phyloP scores from a whole-genome alignment of 2,797 vertebrate species.

The Serranus cabrilla region DNA sequence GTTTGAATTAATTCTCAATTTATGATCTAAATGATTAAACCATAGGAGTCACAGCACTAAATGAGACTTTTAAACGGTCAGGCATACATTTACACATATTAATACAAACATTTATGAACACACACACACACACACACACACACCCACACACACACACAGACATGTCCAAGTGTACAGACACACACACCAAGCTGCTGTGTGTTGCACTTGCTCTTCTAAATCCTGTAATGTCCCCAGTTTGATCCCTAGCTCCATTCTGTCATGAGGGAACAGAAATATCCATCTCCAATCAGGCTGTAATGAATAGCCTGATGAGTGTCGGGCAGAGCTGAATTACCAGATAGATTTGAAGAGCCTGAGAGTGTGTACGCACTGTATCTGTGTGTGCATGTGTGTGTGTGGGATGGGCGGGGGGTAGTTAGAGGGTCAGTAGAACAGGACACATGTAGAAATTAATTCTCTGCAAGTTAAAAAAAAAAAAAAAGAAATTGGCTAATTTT shows the following conservation, averaged over 20 bases:
- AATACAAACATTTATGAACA: conserved; percentile 70
- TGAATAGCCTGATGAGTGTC: conserved; percentile 84
- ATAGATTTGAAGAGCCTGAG: conserved; percentile 71
- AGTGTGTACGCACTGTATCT: conserved; percentile 33
- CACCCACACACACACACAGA: conserved; percentile 37
- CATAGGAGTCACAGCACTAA: conserved; percentile 67
- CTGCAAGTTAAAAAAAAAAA: conserved; percentile 72
- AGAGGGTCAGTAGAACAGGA: conserved; percentile 80
- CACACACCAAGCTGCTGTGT: conserved; percentile 36
- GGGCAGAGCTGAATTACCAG: conserved; percentile 82
- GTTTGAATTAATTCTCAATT: conserved; percentile 83
- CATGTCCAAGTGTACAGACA: conserved; percentile 47
- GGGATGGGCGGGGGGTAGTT: conserved; percentile 44
- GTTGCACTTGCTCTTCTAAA: conserved; percentile 66
- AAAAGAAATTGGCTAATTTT: conserved; percentile 80
- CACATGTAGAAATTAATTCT: conserved; percentile 82
- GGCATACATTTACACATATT: conserved; percentile 72
- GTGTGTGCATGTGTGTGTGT: conserved; percentile 26
- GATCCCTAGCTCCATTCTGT: conserved; percentile 79
- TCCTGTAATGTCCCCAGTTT: conserved; percentile 78
- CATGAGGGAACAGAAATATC: conserved; percentile 82
- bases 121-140: conserved; percentile 51
- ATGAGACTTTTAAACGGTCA: conserved; percentile 70
- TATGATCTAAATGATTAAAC: conserved; percentile 83
- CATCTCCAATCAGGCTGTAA: conserved; percentile 83